Evolutionary conservation across 2,888 invertebrate species (phyloP).

Genomic region (Malacosoma neustria): DNA sequence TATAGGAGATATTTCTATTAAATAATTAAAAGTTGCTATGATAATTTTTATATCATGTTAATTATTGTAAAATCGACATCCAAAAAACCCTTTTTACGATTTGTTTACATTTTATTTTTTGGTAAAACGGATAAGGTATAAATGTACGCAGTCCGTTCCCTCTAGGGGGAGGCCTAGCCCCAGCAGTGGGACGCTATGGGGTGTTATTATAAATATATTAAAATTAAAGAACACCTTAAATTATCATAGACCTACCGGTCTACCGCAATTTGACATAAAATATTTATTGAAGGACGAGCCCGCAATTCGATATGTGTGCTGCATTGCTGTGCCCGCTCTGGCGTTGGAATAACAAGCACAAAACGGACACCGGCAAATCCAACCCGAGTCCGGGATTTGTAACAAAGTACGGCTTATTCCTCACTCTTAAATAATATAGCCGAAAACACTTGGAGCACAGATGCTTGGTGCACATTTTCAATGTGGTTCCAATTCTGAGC

Average conservation of each 20-base stretch:
- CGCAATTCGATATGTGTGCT: conserved; percentile 21
- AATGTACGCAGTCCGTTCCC: too few relatives aligned
- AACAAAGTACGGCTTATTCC: conserved; percentile 56
- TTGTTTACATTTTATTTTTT: too few relatives aligned
- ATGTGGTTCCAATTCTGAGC: conserved; percentile 40
- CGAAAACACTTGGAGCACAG: conserved; percentile 42
- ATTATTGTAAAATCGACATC: too few relatives aligned
- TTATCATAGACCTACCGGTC: too few relatives aligned
- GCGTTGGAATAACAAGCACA: conserved; percentile 56
- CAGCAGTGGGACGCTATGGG: neutral
- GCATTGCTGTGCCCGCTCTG: conserved; percentile 31
- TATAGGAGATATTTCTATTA: too few relatives aligned
- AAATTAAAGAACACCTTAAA: too few relatives aligned
- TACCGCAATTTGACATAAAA: too few relatives aligned
- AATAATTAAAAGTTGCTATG: too few relatives aligned
- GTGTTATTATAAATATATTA: too few relatives aligned
- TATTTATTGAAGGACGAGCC: conserved; percentile 11
- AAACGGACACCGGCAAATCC: conserved; percentile 61
- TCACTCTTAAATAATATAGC: conserved; percentile 51
- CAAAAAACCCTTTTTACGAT: too few relatives aligned
- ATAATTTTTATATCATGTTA: too few relatives aligned
- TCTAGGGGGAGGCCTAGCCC: neutral
- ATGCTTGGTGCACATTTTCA: conserved; percentile 45
- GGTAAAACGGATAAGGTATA: too few relatives aligned
- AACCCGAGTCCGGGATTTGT: conserved; percentile 59